Conservation (phyloP, 2,797 vertebrate species). For the Australoheros facetus region DNA sequence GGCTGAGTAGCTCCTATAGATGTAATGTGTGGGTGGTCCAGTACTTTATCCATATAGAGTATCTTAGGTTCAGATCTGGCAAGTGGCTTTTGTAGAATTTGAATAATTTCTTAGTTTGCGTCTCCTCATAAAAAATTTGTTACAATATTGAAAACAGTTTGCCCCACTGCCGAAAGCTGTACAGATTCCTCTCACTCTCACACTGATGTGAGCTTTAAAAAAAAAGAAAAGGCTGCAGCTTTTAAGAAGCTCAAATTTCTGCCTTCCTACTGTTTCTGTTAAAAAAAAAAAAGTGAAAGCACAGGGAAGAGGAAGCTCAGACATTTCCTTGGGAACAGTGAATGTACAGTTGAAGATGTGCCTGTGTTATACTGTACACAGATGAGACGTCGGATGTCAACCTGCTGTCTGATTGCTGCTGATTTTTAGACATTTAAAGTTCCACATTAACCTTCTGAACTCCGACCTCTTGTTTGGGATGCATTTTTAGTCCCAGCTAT, state of each 20-base stretch:
- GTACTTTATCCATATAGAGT: not conserved
- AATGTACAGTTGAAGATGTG: not conserved
- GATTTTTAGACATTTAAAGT: not conserved
- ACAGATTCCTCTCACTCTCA: conserved; percentile 7
- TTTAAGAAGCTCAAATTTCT: not conserved
- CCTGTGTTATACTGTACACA: too few relatives aligned
- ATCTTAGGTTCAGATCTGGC: not conserved
- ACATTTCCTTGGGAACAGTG: not conserved
- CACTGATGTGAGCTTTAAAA: not conserved
- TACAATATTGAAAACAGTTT: not conserved
- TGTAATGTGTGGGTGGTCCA: not conserved
- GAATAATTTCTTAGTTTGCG: not conserved
- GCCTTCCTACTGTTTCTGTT: not conserved
- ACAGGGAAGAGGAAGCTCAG: not conserved
- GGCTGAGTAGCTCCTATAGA: not conserved
- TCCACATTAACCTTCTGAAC: too few relatives aligned
- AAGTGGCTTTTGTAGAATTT: not conserved
- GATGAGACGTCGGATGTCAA: too few relatives aligned
- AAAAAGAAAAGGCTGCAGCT: not conserved
- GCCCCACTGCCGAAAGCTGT: not conserved
- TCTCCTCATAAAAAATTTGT: not conserved
- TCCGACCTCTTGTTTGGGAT: not conserved
- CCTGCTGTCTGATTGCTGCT: not conserved
- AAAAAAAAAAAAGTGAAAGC: not conserved
- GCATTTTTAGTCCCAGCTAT: not conserved